These are phyloP conservation scores for Gavia stellata DNA, from an alignment of 2,113 vertebrate genomes.

Conservation along the genomic window DNA sequence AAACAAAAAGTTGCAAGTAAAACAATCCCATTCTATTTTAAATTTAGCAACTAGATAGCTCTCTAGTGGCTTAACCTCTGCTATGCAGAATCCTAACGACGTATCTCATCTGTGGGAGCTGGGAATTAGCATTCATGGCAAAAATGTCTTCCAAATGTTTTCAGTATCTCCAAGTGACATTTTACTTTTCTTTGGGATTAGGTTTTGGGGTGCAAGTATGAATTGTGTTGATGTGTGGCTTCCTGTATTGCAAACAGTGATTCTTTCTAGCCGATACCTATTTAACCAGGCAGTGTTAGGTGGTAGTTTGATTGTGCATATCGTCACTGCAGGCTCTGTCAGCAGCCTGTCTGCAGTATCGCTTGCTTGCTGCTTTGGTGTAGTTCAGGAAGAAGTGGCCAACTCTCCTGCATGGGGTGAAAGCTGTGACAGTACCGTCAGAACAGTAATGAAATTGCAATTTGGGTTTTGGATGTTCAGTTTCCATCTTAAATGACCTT, in stretches of 20 bases:
- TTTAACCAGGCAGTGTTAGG: neutral
- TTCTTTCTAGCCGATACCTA: neutral
- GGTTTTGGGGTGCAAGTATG: neutral
- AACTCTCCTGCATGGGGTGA: neutral
- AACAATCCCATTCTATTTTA: neutral
- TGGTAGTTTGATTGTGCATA: neutral
- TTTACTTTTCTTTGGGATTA: neutral
- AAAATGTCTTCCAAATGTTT: neutral
- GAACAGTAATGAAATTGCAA: neutral
- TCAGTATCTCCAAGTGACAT: neutral
- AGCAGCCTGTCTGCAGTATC: neutral
- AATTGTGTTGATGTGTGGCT: neutral
- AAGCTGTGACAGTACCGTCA: neutral
- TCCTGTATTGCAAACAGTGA: neutral
- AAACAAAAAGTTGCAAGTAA: neutral
- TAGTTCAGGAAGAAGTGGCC: neutral
- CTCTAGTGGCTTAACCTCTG: constrained; percentile 6
- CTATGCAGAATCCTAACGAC: neutral
- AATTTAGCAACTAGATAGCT: constrained; percentile 3
- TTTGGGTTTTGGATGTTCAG: neutral
- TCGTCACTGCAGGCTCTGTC: neutral
- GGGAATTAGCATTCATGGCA: neutral
- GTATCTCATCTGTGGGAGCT: neutral
- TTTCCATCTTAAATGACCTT: neutral
- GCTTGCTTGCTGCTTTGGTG: neutral